phyloP scores from a whole-genome alignment of 2,888 invertebrate species.

The Microdon myrmicae region DNA sequence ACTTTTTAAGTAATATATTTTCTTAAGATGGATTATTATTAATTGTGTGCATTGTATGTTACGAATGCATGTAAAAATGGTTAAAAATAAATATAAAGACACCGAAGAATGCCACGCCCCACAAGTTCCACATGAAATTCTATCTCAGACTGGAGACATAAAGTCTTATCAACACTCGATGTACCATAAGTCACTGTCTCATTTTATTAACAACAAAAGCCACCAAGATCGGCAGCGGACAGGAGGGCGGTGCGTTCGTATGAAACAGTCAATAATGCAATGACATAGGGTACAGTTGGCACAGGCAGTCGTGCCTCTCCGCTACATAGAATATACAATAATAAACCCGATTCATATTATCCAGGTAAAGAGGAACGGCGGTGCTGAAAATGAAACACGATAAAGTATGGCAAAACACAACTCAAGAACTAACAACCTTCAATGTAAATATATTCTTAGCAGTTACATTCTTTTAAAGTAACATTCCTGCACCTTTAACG shows the following conservation, averaged over 20 bases:
- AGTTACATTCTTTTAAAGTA: constrained; percentile 42
- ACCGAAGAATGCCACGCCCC: constrained; percentile 40
- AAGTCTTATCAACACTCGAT: constrained; percentile 45
- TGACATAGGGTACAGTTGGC: constrained; percentile 30
- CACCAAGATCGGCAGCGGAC: constrained; percentile 35
- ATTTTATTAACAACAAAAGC: constrained; percentile 49
- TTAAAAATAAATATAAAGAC: constrained; percentile 8
- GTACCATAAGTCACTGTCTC: constrained; percentile 50
- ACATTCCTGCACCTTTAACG: constrained; percentile 41
- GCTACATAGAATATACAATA: constrained; percentile 40
- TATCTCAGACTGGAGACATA: constrained; percentile 31
- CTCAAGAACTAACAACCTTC: constrained; percentile 8
- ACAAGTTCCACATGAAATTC: constrained; percentile 32
- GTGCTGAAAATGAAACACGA: constrained; percentile 36
- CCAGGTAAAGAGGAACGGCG: constrained; percentile 34
- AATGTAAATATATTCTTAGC: constrained; percentile 21
- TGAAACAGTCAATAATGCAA: constrained; percentile 50
- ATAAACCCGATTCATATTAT: constrained; percentile 39
- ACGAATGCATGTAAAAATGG: no score
- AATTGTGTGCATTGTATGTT: no score
- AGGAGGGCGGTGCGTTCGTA: constrained; percentile 29
- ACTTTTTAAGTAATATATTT: no score
- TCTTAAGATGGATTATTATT: constrained; percentile 49
- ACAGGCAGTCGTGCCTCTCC: constrained; percentile 37
- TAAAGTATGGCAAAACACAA: constrained; percentile 35